Conservation (phyloP, 2,888 invertebrate species). For the Drosophila lutescens region DNA sequence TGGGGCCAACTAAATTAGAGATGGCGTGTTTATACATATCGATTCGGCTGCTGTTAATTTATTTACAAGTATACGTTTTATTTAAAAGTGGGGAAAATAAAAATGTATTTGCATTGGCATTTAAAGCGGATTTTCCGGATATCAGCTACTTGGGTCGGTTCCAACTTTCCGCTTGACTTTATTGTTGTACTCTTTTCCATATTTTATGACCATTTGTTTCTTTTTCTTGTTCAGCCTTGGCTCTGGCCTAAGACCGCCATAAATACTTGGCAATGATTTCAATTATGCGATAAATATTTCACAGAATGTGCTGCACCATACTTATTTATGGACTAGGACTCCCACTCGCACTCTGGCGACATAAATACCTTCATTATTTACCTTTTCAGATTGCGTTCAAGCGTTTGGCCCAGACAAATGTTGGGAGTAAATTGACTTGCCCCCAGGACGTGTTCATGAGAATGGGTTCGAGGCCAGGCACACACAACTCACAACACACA, state of each 20-base stretch:
- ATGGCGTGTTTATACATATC: slow-evolving; percentile 2
- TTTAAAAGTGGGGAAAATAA: slow-evolving; percentile 2
- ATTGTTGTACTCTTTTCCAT: not conserved
- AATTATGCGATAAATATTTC: slow-evolving; percentile 72
- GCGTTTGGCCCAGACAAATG: slow-evolving; percentile 36
- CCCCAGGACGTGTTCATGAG: slow-evolving; percentile 47
- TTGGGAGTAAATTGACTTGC: slow-evolving; percentile 58
- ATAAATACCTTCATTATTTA: slow-evolving; percentile 72
- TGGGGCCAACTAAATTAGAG: slow-evolving; percentile 14
- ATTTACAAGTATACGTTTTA: not conserved
- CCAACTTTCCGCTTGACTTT: slow-evolving; percentile 13
- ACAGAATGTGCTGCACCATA: slow-evolving; percentile 27
- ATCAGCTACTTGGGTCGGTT: slow-evolving; percentile 8
- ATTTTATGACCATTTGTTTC: slow-evolving; percentile 9
- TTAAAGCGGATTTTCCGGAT: slow-evolving; percentile 12
- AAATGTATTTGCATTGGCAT: not conserved
- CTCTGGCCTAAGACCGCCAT: slow-evolving; percentile 36
- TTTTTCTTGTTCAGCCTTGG: slow-evolving; percentile 5
- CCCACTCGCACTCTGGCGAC: slow-evolving; percentile 19
- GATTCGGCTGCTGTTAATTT: slow-evolving; percentile 17
- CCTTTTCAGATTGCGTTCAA: slow-evolving; percentile 64
- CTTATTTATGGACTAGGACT: slow-evolving; percentile 52
- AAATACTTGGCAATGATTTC: slow-evolving; percentile 63
- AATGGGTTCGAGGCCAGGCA: slow-evolving; percentile 10
- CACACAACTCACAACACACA: too few relatives aligned